Percentiles rank a stretch among this genome's conserved stretches.
These are phyloP conservation scores for Pyrocoelia pectoralis DNA, from an alignment of 2,888 invertebrate species.

Conservation along the genomic window DNA sequence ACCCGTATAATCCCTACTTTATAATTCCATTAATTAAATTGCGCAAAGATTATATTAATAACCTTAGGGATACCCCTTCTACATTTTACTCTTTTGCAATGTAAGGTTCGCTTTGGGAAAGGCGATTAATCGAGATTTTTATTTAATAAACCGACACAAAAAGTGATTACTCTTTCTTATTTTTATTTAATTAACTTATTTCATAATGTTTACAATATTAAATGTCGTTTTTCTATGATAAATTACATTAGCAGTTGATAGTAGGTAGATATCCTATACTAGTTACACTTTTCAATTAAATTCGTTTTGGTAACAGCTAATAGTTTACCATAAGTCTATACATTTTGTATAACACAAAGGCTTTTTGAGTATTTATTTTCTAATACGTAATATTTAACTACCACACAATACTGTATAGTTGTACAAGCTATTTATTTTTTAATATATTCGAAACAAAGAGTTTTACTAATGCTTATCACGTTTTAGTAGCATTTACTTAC, in stretches of 20 bases:
- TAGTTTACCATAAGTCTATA: constrained; percentile 10
- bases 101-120: no score
- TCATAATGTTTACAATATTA: constrained; percentile 3
- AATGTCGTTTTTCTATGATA: constrained; percentile 6
- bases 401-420: constrained; percentile 25
- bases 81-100: no score
- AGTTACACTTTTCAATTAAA: constrained; percentile 18
- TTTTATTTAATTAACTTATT: constrained; percentile 2
- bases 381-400: constrained; percentile 21
- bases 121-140: no score
- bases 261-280: neutral
- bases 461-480: constrained; percentile 9
- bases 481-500: constrained; percentile 1
- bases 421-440: neutral
- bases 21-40: no score
- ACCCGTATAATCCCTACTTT: no score
- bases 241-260: neutral
- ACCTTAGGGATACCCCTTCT: no score
- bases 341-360: neutral
- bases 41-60: no score
- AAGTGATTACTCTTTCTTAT: neutral
- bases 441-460: neutral
- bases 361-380: constrained; percentile 3
- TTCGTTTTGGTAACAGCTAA: constrained; percentile 20
- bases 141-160: no score